phyloP scores from a whole-genome alignment of 2,797 vertebrate genomes.

The Rousettus madagascariensis region DNA sequence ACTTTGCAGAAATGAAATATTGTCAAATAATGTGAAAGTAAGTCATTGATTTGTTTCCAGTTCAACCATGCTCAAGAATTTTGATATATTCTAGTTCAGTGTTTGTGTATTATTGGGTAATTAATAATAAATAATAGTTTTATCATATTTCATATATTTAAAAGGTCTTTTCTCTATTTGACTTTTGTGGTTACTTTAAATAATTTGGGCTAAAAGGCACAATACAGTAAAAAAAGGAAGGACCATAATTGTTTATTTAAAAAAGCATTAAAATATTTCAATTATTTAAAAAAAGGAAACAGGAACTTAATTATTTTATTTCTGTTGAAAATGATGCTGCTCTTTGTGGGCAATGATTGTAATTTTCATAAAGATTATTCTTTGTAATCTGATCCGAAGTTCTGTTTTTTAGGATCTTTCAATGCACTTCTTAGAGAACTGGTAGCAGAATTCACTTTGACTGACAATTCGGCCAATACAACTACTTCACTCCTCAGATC shows the following conservation, averaged over 20 bases:
- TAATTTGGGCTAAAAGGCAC: conserved; percentile 8
- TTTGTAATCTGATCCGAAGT: conserved; percentile 50
- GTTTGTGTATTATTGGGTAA: neutral
- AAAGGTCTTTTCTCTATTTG: conserved; percentile 10
- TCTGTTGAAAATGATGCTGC: neutral
- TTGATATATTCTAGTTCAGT: conserved; percentile 23
- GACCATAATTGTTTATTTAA: conserved; percentile 20
- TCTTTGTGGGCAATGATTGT: conserved; percentile 24
- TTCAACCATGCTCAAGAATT: neutral
- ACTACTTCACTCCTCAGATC: conserved; percentile 97
- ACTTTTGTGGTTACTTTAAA: conserved; percentile 48
- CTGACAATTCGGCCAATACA: conserved; percentile 98
- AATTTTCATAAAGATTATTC: conserved; percentile 34
- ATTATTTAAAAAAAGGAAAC: neutral
- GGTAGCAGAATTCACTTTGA: conserved; percentile 98
- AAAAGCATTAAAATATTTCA: neutral
- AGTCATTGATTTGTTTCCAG: conserved; percentile 15
- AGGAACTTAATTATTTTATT: conserved; percentile 8
- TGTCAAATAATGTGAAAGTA: conserved; percentile 39
- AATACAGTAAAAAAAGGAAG: neutral
- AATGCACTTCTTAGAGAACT: conserved; percentile 96
- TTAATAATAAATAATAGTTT: neutral
- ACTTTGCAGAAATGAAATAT: conserved; percentile 15
- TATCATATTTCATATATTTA: conserved; percentile 33
- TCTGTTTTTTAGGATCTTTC: conserved; percentile 90